Base-by-base conservation (phyloP, 35 echinoderm and acorn worm species). In the Diadema setosum region DNA sequence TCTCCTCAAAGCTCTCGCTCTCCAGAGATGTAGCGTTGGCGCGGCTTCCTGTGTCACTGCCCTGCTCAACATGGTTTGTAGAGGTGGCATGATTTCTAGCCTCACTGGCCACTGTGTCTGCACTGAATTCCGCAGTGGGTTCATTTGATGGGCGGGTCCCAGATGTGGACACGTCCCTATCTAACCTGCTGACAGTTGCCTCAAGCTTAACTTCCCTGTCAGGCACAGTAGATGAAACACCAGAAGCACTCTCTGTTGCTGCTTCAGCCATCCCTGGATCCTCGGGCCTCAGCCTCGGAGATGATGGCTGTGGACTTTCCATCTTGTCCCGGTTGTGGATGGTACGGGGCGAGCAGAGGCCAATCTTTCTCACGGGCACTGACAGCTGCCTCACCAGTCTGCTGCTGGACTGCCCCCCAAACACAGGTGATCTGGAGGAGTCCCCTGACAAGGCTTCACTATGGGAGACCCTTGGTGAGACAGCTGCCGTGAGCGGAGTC, bases 291-390 rank as follows among this genome's bases (percentile, higher is more conserved):
- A 78, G 33, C 40, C 73, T 42, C 14, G 40, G 35, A 16, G 73
- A 78, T 0, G 73, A 78, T 78, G 73, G 73, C 40, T 78, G 73
- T n/a, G 73, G 73, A 25, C 73, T 78, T 23, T 78, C 73, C 73
- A 39, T 78, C 40, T 78, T 78, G 35, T 78, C 73, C n/a, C 35
- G 39, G 40, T 44, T 78, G 21, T 78, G 73, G 27, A 78, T 18
- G 37, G 73, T 78, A 35, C 73, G 39, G 4, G 73, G 73, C 44
- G 73, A 78, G 73, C 73, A 78, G 44, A 41, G 73, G 35, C 73
- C 73, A n/a, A 78, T 41, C 25, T 78, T 26, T 41, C 73, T 39
- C 44, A 36, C 12, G n/a, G 25, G 27, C 39, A 33, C 73, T 9
- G 35, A 41, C 34, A 41, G 24, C 12, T 34, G 73, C 37, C 40